Evolutionary conservation across 2,888 invertebrate species (phyloP), one percentile per base, ranked within the genome.

Genomic region (Caenorhabditis macrosperma): DNA sequence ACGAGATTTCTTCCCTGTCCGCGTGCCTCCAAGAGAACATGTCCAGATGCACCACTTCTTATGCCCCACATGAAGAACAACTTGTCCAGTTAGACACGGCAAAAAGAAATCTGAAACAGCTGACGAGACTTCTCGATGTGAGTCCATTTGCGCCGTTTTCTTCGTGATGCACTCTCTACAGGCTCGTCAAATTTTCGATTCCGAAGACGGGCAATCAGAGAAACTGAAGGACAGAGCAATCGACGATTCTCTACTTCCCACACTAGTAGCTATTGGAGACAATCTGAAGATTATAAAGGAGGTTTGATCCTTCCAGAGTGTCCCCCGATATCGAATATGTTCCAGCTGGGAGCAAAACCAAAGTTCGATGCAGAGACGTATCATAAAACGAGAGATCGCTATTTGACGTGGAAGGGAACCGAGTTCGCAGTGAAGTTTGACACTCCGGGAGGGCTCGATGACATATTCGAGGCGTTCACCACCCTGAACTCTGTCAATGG

Each of bases 351-450:
- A 24, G 81, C 81, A 0, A 72, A 72, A 26, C 81, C 81, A 28
- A 76, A 67, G 35, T 81, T 81, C 59, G 81, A 81, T 24, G 57
- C 68, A 1, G 81, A 81, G 26, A 54, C 67, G 2, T 81, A 71
- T 68, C 76, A 81, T 57, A 61, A 71, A 22, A 72, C 81, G 3
- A 76, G 69, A 17, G 81, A 81, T 61, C 71, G 81, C 6, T 81
- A 76, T 60, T 30, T 81, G 57, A 72, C 81, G 10, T 81, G 81
- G 81, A 81, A 81, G 28, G 81, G 81, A n/a, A 81, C 81, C 1
- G 81, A 81, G 26, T 81, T 81, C 33, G 81, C 67, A 0, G 57
- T 81, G 66, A 81, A 81, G 46, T 81, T 81, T 46, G 76, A 63
- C 20, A 33, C 35, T n/a, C 50, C 60, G 12, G 68, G 57, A 3